These are phyloP conservation scores for Spodoptera exigua DNA, from an alignment of 2,888 invertebrate genomes.

Conservation along the genomic window DNA sequence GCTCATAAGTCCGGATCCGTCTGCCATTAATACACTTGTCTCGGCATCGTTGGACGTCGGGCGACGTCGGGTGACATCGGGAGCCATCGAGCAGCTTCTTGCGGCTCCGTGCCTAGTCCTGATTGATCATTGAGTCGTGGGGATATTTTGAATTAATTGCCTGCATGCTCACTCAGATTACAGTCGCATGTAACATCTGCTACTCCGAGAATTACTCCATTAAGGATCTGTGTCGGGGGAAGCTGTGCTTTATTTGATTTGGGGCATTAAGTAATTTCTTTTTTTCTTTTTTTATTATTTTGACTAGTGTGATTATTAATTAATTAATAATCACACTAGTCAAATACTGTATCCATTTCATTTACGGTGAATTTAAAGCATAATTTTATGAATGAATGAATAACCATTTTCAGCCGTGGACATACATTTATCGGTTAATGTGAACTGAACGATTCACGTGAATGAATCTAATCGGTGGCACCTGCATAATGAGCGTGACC, in stretches of 20 bases:
- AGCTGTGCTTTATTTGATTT: constrained; percentile 21
- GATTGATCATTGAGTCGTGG: constrained; percentile 49
- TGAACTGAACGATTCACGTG: background rate
- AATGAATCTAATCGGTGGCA: constrained; percentile 6
- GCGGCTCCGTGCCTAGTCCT: constrained; percentile 15
- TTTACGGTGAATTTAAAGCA: no score
- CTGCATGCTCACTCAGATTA: constrained; percentile 40
- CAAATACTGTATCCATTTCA: no score
- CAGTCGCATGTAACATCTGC: constrained; percentile 22
- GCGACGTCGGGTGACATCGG: constrained; percentile 26
- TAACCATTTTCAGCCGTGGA: no score
- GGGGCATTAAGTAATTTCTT: background rate
- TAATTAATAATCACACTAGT: no score
- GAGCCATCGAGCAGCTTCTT: constrained; percentile 12
- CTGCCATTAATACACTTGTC: constrained; percentile 64
- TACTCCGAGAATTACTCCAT: constrained; percentile 28
- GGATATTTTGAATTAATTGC: constrained; percentile 53
- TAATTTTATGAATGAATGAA: no score
- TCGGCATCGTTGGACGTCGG: constrained; percentile 27
- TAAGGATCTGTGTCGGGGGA: constrained; percentile 31
- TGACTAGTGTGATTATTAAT: no score
- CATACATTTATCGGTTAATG: no score
- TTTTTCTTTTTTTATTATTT: no score
- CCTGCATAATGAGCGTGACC: constrained; percentile 27
- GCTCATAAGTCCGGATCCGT: constrained; percentile 62